Conservation (phyloP, 2,888 invertebrate species). For the Drosophila tanythrix region DNA sequence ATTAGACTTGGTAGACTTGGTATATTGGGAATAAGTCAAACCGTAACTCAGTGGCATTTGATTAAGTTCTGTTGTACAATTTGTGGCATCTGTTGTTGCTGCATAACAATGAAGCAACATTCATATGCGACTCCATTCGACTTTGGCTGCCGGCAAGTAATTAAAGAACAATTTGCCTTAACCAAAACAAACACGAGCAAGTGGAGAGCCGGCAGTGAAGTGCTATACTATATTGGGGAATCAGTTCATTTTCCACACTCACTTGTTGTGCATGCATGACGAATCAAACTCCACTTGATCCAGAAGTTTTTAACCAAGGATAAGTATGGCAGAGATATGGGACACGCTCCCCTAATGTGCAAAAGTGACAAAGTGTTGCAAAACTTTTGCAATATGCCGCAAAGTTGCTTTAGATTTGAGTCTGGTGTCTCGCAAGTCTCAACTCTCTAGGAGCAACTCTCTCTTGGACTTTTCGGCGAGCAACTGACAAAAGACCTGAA, state of each 20-base stretch:
- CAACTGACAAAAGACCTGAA: neutral
- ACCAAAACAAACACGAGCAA: neutral
- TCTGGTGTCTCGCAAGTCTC: neutral
- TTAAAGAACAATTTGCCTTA: constrained; percentile 70
- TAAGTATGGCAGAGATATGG: constrained; percentile 15
- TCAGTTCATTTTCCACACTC: constrained; percentile 62
- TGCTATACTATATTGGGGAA: constrained; percentile 44
- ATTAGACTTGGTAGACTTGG: constrained; percentile 28
- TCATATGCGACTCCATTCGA: constrained; percentile 46
- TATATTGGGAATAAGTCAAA: constrained; percentile 11
- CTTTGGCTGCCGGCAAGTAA: constrained; percentile 63
- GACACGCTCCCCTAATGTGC: constrained; percentile 33
- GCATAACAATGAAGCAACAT: constrained; percentile 70
- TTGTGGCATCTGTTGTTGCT: constrained; percentile 66
- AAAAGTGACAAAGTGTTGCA: constrained; percentile 54
- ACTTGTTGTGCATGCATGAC: constrained; percentile 58
- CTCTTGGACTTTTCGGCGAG: constrained; percentile 30
- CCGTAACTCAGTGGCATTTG: constrained; percentile 53
- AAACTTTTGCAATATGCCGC: constrained; percentile 73
- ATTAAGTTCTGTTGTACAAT: constrained; percentile 59
- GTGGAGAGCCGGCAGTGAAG: neutral
- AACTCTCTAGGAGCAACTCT: constrained; percentile 9
- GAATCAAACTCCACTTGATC: constrained; percentile 31
- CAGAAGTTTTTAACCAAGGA: constrained; percentile 5
- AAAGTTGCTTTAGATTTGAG: constrained; percentile 59